Base-by-base conservation (phyloP, 2,797 vertebrate genomes). In the Benthosema pterotum region DNA sequence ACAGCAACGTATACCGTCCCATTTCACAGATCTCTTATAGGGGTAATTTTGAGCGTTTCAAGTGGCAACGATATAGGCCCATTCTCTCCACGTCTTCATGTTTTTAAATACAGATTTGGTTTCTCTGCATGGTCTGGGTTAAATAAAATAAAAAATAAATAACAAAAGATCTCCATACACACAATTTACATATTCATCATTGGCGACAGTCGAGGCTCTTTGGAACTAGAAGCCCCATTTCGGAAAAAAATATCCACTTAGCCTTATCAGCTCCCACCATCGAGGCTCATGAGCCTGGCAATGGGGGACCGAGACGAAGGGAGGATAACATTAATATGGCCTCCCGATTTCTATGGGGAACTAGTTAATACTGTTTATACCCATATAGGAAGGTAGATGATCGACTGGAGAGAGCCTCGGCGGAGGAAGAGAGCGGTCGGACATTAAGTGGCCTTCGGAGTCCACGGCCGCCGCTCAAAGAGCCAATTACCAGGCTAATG, bases 131-230 rank as follows among this genome's bases (percentile, higher is more conserved):
- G 22, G 65, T 80, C 1, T 22, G 13, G 25, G 8, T 5, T 52
- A 54, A 38, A 14, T 14, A 72, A 72, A 32, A 82, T n/a, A n/a
- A n/a, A n/a, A n/a, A n/a, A n/a, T n/a, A 91, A 89, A 87, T 47
- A 67, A 76, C 80, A 50, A 71, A 46, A 81, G 80, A 90, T 91
- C 88, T 89, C 88, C 87, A 89, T 87, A 88, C 14, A 67, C 78
- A 57, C 54, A 88, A 92, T 93, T 93, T 90, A 91, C 90, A 93
- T 93, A 94, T 92, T 92, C 92, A 91, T 92, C 92, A 91, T 91
- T 88, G 79, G 62, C 80, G 89, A 90, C 78, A 87, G 86, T 83
- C 77, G 72, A 79, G 77, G 84, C 78, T 83, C 88, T 89, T 89
- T 83, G 82, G 75, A 25, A 22, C n/a, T n/a, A 22, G 4, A 22